A percentile compares a stretch with the other conserved stretches of the same genome.
These are phyloP conservation scores for Goniozus legneri DNA, from an alignment of 1,140 invertebrate species.

Conservation along the genomic window DNA sequence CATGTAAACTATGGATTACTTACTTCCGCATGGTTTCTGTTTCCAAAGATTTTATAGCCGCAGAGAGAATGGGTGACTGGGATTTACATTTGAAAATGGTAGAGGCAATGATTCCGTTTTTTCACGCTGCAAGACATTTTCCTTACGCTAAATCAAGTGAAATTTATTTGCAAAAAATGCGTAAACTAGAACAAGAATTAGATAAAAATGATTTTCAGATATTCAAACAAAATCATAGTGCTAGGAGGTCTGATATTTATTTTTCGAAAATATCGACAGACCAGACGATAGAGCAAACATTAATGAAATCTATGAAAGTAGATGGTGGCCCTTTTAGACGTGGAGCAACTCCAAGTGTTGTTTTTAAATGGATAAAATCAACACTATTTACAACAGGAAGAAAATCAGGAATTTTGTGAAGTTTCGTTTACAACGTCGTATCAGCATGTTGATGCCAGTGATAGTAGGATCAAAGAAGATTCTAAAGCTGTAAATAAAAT, in stretches of 20 bases:
- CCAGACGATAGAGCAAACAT: conserved; percentile 9
- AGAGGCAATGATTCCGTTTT: conserved; percentile 42
- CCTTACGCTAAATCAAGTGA: conserved; percentile 35
- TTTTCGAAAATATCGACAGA: background rate
- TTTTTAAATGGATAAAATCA: background rate
- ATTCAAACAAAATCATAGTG: conserved; percentile 1
- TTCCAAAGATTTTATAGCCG: conserved; percentile 29
- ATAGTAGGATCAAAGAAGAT: background rate
- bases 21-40: conserved; percentile 28
- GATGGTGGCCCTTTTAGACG: conserved; percentile 5
- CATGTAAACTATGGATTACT: conserved; percentile 24
- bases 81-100: conserved; percentile 30
- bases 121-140: conserved; percentile 41
- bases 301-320: conserved; percentile 15
- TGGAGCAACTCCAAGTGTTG: background rate
- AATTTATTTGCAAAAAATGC: conserved; percentile 32
- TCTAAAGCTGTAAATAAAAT: background rate
- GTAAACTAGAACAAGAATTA: conserved; percentile 5
- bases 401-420: background rate
- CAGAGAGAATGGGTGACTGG: conserved; percentile 32
- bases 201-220: background rate
- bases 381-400: background rate
- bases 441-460: background rate
- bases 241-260: background rate
- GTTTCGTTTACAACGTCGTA: background rate